A percentile compares a stretch with the other conserved stretches of the same genome.
Evolutionary conservation across 2,113 vertebrate genomes (phyloP).

Genomic region (Neotoma lepida): DNA sequence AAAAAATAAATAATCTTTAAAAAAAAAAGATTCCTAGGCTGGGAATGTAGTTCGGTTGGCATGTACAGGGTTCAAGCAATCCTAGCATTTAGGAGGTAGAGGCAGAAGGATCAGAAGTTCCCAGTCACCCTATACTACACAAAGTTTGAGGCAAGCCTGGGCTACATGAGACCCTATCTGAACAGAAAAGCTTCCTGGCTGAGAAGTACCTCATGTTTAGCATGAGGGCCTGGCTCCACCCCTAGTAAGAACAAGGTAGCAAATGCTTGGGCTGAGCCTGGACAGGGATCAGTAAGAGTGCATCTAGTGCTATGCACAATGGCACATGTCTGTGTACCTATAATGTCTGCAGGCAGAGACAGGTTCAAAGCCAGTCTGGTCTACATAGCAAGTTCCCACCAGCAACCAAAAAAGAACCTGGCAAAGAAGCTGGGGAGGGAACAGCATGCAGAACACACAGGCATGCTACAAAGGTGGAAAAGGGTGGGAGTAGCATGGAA

Average conservation of each 20-base stretch:
- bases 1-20: too few relatives aligned
- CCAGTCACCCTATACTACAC: not conserved
- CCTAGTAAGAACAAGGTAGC: too few relatives aligned
- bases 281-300: not conserved
- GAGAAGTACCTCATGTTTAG: not conserved
- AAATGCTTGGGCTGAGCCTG: not conserved
- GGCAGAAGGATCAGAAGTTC: not conserved
- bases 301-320: not conserved
- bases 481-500: not conserved
- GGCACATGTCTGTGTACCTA: not conserved
- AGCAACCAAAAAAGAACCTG: not conserved
- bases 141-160: not conserved
- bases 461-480: fast-evolving
- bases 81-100: not conserved
- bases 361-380: not conserved
- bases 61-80: too few relatives aligned
- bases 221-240: not conserved
- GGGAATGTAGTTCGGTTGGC: not conserved
- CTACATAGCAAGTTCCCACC: not conserved
- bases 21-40: not conserved
- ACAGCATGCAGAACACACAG: not conserved
- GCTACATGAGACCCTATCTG: not conserved
- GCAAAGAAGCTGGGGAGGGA: not conserved
- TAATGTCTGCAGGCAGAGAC: not conserved
- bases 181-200: not conserved